Percentiles rank a stretch among this genome's conserved stretches.
Conservation (phyloP, 2,888 invertebrate genomes). For the Coelogynopora nodosa region DNA sequence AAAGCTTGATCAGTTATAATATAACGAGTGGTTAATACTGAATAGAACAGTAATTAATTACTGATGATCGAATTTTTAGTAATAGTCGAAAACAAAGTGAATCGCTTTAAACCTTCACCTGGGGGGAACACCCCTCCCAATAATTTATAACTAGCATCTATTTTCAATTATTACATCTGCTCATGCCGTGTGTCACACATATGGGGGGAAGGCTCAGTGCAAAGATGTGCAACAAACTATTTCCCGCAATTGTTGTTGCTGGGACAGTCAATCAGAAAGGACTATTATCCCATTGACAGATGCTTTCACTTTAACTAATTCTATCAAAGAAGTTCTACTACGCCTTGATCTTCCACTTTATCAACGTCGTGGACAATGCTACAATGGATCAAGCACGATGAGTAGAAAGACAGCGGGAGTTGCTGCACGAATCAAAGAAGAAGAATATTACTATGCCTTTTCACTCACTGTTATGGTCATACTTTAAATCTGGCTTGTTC, state of each 20-base stretch:
- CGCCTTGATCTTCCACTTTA: conserved; percentile 47
- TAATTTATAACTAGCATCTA: background rate
- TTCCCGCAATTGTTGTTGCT: conserved; percentile 48
- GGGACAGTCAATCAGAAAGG: conserved; percentile 49
- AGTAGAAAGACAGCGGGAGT: background rate
- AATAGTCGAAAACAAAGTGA: no score
- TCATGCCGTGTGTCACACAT: background rate
- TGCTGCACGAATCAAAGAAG: background rate
- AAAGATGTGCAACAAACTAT: conserved; percentile 19
- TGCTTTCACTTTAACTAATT: conserved; percentile 43
- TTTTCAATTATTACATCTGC: background rate
- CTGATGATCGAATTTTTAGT: no score
- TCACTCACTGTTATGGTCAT: background rate
- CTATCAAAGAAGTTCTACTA: conserved; percentile 47
- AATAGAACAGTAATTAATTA: no score
- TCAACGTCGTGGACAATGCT: background rate
- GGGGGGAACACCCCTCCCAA: background rate
- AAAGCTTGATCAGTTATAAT: no score
- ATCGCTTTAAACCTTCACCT: no score
- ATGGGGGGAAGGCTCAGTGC: background rate
- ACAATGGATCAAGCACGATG: background rate
- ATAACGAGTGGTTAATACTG: no score
- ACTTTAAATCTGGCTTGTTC: background rate
- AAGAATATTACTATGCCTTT: background rate
- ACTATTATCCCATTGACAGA: conserved; percentile 45